phyloP scores from a whole-genome alignment of 2,113 vertebrate genomes.

The cat (Felis catus) region F.catus_Fca126_mat1.0 CM031414.1:56738001-56738500 shows the following conservation, averaged over 20 bases:
- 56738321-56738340: background rate
- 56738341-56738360: background rate
- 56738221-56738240: background rate
- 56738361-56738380: background rate
- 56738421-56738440: background rate
- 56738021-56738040: slow-evolving; percentile 12
- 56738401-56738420: background rate
- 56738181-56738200: no score
- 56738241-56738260: background rate
- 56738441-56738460: background rate
- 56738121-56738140: background rate
- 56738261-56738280: background rate
- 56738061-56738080: background rate
- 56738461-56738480: background rate
- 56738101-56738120: background rate
- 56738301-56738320: slow-evolving; percentile 1
- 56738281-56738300: background rate
- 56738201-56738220: background rate
- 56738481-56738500: background rate
- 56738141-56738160: background rate
- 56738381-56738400: background rate
- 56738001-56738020: slow-evolving; percentile 15
- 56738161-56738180: rapidly evolving
- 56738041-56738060: background rate
- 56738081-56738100: background rate